Base-by-base conservation (phyloP, 2,797 vertebrate genomes). In the Xiphophorus birchmanni region DNA sequence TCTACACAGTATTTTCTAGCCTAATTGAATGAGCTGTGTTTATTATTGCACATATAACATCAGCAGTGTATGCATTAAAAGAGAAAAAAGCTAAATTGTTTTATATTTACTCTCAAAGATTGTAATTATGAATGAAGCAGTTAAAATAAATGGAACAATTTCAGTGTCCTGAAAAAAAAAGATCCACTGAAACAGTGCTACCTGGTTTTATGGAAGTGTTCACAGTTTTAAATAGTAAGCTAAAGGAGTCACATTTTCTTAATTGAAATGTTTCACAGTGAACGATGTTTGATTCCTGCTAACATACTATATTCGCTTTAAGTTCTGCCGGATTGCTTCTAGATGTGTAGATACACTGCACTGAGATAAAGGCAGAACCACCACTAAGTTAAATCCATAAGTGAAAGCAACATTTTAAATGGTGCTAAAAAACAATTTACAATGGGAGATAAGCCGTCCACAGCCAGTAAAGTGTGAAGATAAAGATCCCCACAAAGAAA, bases 401-500 rank as follows among this genome's bases (percentile, higher is more conserved):
- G 67, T 29, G 45, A 83, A 90, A 79, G 78, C 56, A 76, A 80
- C 88, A 83, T 91, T 90, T 82, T 84, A 72, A 72, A 47, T 47
- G 69, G 69, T 17, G 42, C 15, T 29, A 89, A 88, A 86, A 86
- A 58, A 84, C 89, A 82, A 92, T 93, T 92, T 91, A 90, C 86
- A 89, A 87, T 35, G 15, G 10, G 67, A 82, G 89, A 93, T 91
- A 90, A 91, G 83, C 84, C 37, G 75, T 58, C 26, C 74, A 75
- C 74, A 78, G 84, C 83, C 56, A 86, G 84, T 88, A 90, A 86
- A 92, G 91, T 82, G 85, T 90, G 80, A 90, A 87, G 75, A 79
- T 88, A 80, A 86, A 88, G 85, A 75, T 84, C 76, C 78, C 75
- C 83, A 47, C 52, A 44, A 35, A 47, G 52, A 54, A 58, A 73